Base-by-base conservation (phyloP, 2,113 vertebrate genomes). In the Psilopogon haemacephalus region DNA sequence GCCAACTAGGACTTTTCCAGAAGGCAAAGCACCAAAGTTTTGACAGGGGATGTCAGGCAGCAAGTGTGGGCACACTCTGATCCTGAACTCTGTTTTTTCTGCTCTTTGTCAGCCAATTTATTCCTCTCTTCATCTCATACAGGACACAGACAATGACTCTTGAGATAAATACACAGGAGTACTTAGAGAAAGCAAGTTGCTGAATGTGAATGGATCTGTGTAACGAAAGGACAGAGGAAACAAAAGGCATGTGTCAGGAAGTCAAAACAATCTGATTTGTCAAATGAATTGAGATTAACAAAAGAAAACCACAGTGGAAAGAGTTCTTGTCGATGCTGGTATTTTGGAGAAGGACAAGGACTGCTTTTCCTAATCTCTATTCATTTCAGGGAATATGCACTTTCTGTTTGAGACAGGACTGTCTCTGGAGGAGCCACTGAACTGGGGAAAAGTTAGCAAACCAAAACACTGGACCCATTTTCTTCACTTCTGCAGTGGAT, bases 1-100 rank as follows among this genome's bases (percentile, higher is more conserved):
- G 40, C 35, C 37, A n/a, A 2, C 4, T 3, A 0, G 1, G 0
- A 38, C n/a, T 81, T 38, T 38, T 67, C 11, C 24, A 35, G 52
- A 12, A 50, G 24, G 30, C 44, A 23, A 55, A 67, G 35, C 24
- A 15, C 27, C 16, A 17, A 62, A 56, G 12, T 4, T 5, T 5
- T 44, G 32, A 12, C 44, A 35, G 23, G 44, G 50, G 56, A 62
- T 18, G 38, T 27, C 37, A 76, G 62, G 42, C 62, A 48, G 38
- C 3, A 1, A 1, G 19, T 6, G 10, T 4, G 32, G 27, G 56
- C 35, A 20, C 69, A 40, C 4, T 6, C 18, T 4, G 18, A 33
- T 33, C 44, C 16, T 26, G 26, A 3, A 8, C 30, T 8, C 37
- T 56, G 20, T 67, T 35, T 38, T 55, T 32, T 28, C 67, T 73